A percentile compares a stretch with the other conserved stretches of the same genome.
Evolutionary conservation across 2,113 vertebrate species (phyloP).

Genomic region (Dipodomys ordii): DNA sequence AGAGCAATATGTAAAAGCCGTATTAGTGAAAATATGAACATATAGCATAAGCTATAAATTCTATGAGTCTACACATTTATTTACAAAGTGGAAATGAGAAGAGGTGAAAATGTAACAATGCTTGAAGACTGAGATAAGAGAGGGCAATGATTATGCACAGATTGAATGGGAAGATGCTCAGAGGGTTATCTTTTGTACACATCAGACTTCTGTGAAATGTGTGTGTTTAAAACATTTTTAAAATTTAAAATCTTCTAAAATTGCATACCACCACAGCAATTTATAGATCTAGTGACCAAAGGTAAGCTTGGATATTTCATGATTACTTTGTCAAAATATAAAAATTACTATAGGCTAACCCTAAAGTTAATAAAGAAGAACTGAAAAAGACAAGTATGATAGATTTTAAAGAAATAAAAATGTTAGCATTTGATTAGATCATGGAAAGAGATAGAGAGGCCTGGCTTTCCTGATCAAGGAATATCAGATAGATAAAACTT

Average conservation of each 20-base stretch:
- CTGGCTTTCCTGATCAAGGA: no score
- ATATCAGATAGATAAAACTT: not conserved
- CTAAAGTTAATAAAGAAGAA: not conserved
- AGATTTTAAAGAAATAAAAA: not conserved
- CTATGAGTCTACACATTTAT: not conserved
- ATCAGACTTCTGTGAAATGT: not conserved
- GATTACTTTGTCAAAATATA: not conserved
- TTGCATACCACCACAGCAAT: not conserved
- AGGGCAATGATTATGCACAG: not conserved
- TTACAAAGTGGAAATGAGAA: not conserved
- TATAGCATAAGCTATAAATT: not conserved
- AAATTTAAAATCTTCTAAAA: not conserved
- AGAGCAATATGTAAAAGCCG: not conserved
- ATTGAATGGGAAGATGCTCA: not conserved
- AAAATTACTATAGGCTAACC: not conserved
- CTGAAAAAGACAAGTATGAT: not conserved
- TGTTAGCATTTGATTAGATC: not conserved
- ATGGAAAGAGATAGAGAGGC: not conserved
- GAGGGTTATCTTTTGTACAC: not conserved
- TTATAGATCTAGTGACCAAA: not conserved
- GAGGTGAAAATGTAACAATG: not conserved
- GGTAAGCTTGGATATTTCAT: not conserved
- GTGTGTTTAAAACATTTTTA: not conserved
- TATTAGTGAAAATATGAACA: not conserved
- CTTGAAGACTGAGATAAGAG: accelerated